These are phyloP conservation scores for Sinocyclocheilus rhinocerous DNA, from an alignment of 2,113 vertebrate species.

Conservation along the genomic window DNA sequence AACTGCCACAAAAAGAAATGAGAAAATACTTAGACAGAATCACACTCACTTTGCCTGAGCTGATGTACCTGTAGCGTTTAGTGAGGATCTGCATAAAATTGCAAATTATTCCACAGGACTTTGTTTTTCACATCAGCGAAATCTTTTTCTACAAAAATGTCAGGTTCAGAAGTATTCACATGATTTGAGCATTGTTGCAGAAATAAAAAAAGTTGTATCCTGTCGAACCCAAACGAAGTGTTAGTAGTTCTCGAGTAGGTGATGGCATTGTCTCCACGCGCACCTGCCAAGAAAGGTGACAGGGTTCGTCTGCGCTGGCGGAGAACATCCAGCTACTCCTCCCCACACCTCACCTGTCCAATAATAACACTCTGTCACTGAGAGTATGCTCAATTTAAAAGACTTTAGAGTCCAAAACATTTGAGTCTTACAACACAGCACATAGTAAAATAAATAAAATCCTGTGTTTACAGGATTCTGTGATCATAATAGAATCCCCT, in stretches of 20 bases:
- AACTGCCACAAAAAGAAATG: not conserved
- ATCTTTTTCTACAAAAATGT: not conserved
- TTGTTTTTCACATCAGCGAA: not conserved
- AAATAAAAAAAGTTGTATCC: not conserved
- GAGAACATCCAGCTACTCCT: not conserved
- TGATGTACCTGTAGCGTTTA: not conserved
- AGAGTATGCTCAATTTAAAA: not conserved
- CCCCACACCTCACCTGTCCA: not conserved
- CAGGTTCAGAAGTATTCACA: not conserved
- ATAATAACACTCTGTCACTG: not conserved
- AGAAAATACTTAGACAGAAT: not conserved
- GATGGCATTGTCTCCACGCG: not conserved
- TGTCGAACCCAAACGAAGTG: not conserved
- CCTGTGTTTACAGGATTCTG: not conserved
- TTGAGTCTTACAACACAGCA: not conserved
- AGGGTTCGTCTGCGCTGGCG: not conserved
- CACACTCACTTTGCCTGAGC: not conserved
- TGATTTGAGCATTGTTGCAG: not conserved
- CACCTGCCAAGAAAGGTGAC: slow-evolving; percentile 2
- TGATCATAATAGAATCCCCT: not conserved
- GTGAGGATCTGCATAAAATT: not conserved
- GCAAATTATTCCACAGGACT: not conserved
- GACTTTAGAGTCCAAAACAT: not conserved
- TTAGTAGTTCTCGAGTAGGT: not conserved
- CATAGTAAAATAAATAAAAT: not conserved